phyloP scores from a whole-genome alignment of 2,888 invertebrate species.

The Caprella mutica region DNA sequence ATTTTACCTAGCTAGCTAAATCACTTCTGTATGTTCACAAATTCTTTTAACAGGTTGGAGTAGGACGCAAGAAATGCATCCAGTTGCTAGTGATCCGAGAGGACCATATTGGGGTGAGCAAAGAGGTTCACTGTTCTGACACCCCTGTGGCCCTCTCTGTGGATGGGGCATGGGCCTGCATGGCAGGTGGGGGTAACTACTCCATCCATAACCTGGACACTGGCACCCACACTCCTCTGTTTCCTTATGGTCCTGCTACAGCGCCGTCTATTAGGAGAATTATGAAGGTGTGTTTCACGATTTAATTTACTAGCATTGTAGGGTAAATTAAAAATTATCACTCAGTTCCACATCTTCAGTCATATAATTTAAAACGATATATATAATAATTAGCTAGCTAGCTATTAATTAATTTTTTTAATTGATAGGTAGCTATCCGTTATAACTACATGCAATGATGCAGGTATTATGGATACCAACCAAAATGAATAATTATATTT shows the following conservation, averaged over 20 bases:
- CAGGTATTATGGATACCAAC: too few relatives aligned
- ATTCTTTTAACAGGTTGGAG: conserved; percentile 43
- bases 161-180: conserved; percentile 43
- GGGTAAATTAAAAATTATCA: too few relatives aligned
- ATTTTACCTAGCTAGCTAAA: too few relatives aligned
- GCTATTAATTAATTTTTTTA: too few relatives aligned
- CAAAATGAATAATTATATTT: too few relatives aligned
- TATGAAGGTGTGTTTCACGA: conserved; percentile 43
- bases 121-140: conserved; percentile 41
- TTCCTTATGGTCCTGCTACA: conserved; percentile 42
- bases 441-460: too few relatives aligned
- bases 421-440: too few relatives aligned
- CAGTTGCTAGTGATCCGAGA: conserved; percentile 44
- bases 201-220: conserved; percentile 42
- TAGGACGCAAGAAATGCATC: conserved; percentile 42
- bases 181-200: conserved; percentile 42
- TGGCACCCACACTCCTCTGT: conserved; percentile 42
- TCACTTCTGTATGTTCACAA: too few relatives aligned
- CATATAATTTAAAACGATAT: too few relatives aligned
- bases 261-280: conserved; percentile 44
- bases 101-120: conserved; percentile 41
- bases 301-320: too few relatives aligned
- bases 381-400: too few relatives aligned
- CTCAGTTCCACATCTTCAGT: too few relatives aligned
- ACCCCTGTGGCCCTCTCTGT: conserved; percentile 41